phyloP scores from a whole-genome alignment of 1,140 invertebrate species.

The Cherax destructor region DNA sequence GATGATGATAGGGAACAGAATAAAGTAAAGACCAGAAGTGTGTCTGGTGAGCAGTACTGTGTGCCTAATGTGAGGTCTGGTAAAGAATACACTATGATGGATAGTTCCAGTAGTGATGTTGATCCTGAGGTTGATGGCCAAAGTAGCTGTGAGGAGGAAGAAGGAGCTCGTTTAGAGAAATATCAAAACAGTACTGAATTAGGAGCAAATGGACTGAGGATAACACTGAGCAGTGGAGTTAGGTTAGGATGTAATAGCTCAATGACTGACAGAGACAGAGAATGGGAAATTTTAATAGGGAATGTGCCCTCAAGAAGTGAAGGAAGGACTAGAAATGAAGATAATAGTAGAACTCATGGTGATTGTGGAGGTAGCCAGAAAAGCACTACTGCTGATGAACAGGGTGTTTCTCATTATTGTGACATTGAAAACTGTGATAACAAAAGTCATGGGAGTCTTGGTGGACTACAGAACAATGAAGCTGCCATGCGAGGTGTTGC shows the following conservation, averaged over 20 bases:
- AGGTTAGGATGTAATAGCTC: conserved; percentile 18
- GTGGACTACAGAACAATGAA: conserved; percentile 21
- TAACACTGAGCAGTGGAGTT: conserved; percentile 38
- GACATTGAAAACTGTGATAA: conserved; percentile 64
- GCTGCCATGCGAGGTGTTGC: conserved; percentile 17
- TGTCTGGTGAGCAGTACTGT: conserved; percentile 28
- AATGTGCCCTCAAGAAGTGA: conserved; percentile 55
- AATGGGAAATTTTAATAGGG: conserved; percentile 71
- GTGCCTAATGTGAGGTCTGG: conserved; percentile 27
- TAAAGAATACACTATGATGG: conserved; percentile 31
- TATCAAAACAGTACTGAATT: conserved; percentile 15
- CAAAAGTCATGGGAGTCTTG: conserved; percentile 38
- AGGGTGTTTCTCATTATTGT: conserved; percentile 37
- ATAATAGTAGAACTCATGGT: conserved; percentile 24
- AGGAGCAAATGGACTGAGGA: conserved; percentile 42
- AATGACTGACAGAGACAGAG: conserved; percentile 66
- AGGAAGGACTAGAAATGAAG: conserved; percentile 47
- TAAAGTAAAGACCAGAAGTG: conserved; percentile 33
- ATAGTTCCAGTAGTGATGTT: conserved; percentile 45
- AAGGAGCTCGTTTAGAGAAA: conserved; percentile 13
- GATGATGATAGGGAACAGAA: conserved; percentile 57
- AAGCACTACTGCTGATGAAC: conserved; percentile 9
- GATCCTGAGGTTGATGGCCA: conserved; percentile 41
- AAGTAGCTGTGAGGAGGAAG: conserved; percentile 56
- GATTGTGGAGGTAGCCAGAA: conserved; percentile 11